Base-by-base conservation (phyloP, 2,113 vertebrate species). In the Casuarius casuarius region DNA sequence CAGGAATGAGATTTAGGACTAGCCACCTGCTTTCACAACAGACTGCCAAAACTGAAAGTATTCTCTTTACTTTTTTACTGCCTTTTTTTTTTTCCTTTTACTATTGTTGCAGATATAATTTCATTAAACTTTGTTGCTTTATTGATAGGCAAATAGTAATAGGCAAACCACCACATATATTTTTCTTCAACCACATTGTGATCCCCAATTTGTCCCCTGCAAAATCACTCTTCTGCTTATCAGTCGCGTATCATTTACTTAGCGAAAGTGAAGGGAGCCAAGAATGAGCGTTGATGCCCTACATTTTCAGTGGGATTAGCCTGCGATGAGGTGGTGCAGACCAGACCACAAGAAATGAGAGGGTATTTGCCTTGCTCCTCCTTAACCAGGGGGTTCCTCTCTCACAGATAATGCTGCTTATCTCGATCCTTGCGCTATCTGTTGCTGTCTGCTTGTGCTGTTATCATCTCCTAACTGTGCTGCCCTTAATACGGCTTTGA, bases 1-100 rank as follows among this genome's bases (percentile, higher is more conserved):
- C 89, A 93, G 91, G 84, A 94, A 84, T 77, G 19, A 78, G 78
- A 73, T 91, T 97, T 92, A 97, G 80, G 75, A 79, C 85, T 76
- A 95, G 90, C 89, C 94, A 97, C 82, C 95, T 97, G 95, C 83
- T 96, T 90, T 91, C 93, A 70, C 62, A 90, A 65, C 89, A 93
- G 84, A 84, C 75, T 94, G 79, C 85, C 87, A 92, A 77, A 74
- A 87, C 48, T 76, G 61, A 91, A 88, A 94, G 70, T 62, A 78
- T 63, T 83, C 76, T 62, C 29, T 79, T 95, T 23, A 51, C 48
- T 71, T 83, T 75, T 95, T 97, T 82, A 72, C 89, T 70, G n/a
- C 31, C 65, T 61, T 74, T 87, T 81, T 75, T 54, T 48, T 87
- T 84, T 72, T 56, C 46, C 38, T 35, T 62, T 97, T 87, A 48